Conservation (phyloP, 2,797 vertebrate genomes). For the Phalloptychus januarius region DNA sequence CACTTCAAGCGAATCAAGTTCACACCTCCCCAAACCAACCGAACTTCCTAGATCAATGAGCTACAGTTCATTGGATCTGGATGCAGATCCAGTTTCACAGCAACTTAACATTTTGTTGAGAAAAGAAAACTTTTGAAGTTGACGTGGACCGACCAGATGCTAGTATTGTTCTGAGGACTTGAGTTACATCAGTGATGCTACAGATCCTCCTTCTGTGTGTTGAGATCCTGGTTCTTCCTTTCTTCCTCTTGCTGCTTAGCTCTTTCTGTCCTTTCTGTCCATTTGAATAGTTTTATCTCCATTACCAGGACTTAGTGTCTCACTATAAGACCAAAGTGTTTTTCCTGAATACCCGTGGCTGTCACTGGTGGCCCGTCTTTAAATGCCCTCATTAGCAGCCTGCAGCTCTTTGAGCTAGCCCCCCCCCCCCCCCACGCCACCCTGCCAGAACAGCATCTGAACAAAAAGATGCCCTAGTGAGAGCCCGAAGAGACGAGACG, state of each 20-base stretch:
- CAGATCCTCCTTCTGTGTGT: not conserved
- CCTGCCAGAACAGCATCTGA: slow-evolving; percentile 23
- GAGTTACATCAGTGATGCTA: not conserved
- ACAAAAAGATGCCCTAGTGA: slow-evolving; percentile 69
- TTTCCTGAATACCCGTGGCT: slow-evolving; percentile 42
- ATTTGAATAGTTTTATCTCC: slow-evolving; percentile 53
- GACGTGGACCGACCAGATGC: not conserved
- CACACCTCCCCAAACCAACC: too few relatives aligned
- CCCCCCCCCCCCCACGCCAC: slow-evolving; percentile 26
- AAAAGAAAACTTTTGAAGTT: not conserved
- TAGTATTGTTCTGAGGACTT: not conserved
- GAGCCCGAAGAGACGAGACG: slow-evolving; percentile 50
- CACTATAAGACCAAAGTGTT: slow-evolving; percentile 61
- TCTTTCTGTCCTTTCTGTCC: slow-evolving; percentile 28
- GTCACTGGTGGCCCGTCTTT: slow-evolving; percentile 44
- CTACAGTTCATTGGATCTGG: too few relatives aligned
- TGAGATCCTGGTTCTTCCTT: not conserved
- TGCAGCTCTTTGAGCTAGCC: slow-evolving; percentile 23
- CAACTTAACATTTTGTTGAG: too few relatives aligned
- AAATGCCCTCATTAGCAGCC: slow-evolving; percentile 70
- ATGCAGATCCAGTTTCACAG: not conserved
- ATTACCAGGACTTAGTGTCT: slow-evolving; percentile 54
- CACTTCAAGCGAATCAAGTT: too few relatives aligned
- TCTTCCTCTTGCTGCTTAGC: not conserved
- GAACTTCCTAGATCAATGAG: too few relatives aligned